Conservation (phyloP, 2,113 vertebrate species). For the Alethe castanea region DNA sequence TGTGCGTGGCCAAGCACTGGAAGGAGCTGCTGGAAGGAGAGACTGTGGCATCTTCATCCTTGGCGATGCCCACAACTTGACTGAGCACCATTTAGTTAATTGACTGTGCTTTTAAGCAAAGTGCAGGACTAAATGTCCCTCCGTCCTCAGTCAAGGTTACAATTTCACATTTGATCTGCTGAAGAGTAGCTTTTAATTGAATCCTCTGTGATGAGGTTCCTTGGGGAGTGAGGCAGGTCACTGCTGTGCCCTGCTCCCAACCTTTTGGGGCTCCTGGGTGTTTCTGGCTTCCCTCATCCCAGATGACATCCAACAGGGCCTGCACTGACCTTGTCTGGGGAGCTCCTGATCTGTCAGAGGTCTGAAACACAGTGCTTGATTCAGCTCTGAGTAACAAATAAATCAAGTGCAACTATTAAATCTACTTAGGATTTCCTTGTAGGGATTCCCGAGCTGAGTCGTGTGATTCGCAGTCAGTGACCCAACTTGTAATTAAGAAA, state of each 20-base stretch:
- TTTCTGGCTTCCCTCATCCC: accelerated
- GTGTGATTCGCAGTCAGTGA: neutral
- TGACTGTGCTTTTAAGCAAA: neutral
- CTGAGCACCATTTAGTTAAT: neutral
- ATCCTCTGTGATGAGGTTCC: neutral
- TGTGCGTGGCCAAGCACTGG: neutral
- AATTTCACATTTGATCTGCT: accelerated
- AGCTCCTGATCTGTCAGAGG: neutral
- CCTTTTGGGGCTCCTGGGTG: neutral
- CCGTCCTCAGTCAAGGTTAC: accelerated
- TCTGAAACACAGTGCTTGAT: neutral
- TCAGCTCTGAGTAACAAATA: neutral
- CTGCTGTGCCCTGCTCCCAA: neutral
- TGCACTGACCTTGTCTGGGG: neutral
- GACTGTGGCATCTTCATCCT: neutral
- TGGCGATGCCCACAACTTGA: neutral
- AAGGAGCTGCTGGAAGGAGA: neutral
- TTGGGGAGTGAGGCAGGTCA: accelerated
- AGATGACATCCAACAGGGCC: neutral
- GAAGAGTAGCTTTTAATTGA: neutral
- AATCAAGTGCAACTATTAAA: neutral
- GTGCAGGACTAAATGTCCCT: neutral
- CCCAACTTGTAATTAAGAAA: slow-evolving; percentile 9
- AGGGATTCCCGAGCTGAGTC: slow-evolving; percentile 20
- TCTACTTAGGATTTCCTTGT: neutral